Conservation (phyloP, 2,888 invertebrate species). For the Dichetophora obliterata region DNA sequence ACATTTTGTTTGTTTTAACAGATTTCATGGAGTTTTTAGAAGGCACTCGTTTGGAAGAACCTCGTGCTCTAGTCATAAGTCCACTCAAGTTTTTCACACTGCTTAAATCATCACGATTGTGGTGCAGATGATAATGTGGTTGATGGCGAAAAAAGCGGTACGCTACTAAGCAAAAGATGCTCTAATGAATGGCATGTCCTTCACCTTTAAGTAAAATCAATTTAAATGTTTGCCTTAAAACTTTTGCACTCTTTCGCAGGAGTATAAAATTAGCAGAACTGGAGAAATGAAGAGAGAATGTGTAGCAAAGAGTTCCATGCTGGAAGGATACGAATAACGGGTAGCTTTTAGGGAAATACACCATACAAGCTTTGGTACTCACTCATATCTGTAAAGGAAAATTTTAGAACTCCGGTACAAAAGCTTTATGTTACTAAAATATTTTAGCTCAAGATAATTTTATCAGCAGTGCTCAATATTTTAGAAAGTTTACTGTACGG, state of each 20-base stretch:
- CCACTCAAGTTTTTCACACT: not conserved
- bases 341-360: not conserved
- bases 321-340: not conserved
- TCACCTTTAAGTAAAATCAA: not conserved
- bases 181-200: conserved; percentile 20
- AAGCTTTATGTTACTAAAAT: too few species aligned
- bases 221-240: not conserved
- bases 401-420: too few species aligned
- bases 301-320: not conserved
- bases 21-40: not conserved
- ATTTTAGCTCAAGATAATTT: too few species aligned
- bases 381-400: too few species aligned
- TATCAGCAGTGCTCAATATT: too few species aligned
- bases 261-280: not conserved
- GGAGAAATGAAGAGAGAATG: not conserved
- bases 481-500: too few species aligned
- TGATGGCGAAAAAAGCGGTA: not conserved
- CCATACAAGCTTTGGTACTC: not conserved
- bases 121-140: too few species aligned
- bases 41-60: conserved; percentile 8
- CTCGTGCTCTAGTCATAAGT: not conserved
- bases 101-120: not conserved
- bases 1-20: not conserved
- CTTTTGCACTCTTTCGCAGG: too few species aligned
- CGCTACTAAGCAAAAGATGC: not conserved